phyloP scores from a whole-genome alignment of 2,888 invertebrate species.

The Conomelus anceps region DNA sequence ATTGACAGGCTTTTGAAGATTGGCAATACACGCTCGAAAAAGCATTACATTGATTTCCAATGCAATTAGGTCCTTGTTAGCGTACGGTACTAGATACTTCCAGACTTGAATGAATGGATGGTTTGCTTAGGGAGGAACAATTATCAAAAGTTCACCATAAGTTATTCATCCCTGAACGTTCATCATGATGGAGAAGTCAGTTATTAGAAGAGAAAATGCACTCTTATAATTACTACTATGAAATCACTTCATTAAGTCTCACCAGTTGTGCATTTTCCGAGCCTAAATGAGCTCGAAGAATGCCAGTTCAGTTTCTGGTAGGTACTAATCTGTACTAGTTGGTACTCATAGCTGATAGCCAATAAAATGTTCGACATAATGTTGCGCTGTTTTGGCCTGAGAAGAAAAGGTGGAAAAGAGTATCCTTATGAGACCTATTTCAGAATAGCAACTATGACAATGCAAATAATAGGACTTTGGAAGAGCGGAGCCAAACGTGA shows the following conservation, averaged over 20 bases:
- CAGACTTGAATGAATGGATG: background rate
- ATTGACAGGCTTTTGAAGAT: too few species aligned
- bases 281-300: too few species aligned
- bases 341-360: background rate
- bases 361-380: background rate
- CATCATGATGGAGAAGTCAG: background rate
- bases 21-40: too few species aligned
- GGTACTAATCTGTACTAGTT: too few species aligned
- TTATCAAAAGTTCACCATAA: background rate
- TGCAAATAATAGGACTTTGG: background rate
- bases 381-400: conserved; percentile 4
- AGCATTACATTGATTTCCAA: background rate
- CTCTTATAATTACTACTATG: background rate
- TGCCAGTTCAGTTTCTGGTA: too few species aligned
- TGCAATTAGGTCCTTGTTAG: too few species aligned
- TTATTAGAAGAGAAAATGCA: background rate
- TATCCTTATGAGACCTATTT: background rate
- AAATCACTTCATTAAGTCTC: background rate
- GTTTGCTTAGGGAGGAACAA: background rate
- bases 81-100: too few species aligned
- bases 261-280: background rate
- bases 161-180: background rate
- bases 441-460: background rate
- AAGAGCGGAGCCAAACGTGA: background rate
- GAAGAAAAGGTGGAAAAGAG: background rate